phyloP scores from a whole-genome alignment of 2,888 invertebrate species.

The Andrena bucephala region DNA sequence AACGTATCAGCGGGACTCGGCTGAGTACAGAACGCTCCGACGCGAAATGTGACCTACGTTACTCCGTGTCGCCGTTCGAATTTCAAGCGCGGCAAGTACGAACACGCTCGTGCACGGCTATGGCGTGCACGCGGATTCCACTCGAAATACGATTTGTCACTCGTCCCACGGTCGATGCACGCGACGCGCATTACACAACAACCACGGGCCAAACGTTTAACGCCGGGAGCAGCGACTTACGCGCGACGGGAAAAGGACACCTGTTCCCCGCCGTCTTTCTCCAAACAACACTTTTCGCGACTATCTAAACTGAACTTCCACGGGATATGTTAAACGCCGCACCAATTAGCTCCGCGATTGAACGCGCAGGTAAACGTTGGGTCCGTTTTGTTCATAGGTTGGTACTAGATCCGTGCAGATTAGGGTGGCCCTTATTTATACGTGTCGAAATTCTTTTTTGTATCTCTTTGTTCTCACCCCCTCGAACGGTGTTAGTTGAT shows the following conservation, averaged over 20 bases:
- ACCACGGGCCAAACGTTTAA: slow-evolving; percentile 28
- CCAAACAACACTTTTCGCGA: background rate
- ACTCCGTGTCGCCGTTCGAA: background rate
- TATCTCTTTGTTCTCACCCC: no score
- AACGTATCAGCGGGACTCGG: background rate
- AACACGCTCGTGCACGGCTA: background rate
- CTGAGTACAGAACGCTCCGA: background rate
- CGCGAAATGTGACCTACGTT: background rate
- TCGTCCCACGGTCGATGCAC: slow-evolving; percentile 56
- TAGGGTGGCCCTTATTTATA: no score
- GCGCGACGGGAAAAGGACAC: slow-evolving; percentile 25
- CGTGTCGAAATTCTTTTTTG: no score
- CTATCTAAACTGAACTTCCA: background rate
- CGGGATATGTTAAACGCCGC: background rate
- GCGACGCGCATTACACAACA: slow-evolving; percentile 38
- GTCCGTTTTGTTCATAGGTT: background rate
- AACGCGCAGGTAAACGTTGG: background rate
- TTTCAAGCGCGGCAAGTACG: background rate
- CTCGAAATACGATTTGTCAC: slow-evolving; percentile 43
- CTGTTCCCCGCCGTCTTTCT: slow-evolving; percentile 16
- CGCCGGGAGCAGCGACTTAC: slow-evolving; percentile 17
- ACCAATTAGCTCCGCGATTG: no score
- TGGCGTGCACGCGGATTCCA: background rate
- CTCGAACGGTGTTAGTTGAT: no score
- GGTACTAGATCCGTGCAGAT: no score